A percentile compares a stretch with the other conserved stretches of the same genome.
Conservation (phyloP, 64 coral and sea anemone species). For the Actinia tenebrosa region DNA sequence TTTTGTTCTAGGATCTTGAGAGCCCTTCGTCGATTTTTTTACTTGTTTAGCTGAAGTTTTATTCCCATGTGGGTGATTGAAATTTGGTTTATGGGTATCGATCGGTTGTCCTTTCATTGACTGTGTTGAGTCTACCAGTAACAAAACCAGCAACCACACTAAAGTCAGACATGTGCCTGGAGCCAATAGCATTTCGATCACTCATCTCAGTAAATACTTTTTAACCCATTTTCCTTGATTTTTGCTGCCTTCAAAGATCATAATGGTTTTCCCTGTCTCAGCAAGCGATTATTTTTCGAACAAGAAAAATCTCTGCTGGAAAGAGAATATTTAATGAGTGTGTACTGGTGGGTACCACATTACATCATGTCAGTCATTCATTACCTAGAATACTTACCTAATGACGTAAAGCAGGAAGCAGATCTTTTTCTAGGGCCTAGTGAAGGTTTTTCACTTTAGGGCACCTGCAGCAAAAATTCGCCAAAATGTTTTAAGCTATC, state of each 20-base stretch:
- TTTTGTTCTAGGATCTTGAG: constrained; percentile 2
- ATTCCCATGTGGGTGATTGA: not conserved
- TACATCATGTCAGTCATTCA: constrained; percentile 8
- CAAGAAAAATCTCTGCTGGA: not conserved
- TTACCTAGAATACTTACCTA: constrained; percentile 12
- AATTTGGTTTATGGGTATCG: not conserved
- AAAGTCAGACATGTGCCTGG: constrained; percentile 4
- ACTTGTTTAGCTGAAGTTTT: not conserved
- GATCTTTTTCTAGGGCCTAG: not conserved
- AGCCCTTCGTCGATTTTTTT: not conserved
- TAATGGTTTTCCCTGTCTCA: not conserved
- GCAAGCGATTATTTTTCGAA: not conserved
- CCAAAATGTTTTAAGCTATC: not conserved
- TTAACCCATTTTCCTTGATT: not conserved
- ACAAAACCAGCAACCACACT: not conserved
- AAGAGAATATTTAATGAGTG: constrained; percentile 18
- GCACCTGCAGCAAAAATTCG: not conserved
- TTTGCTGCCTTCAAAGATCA: not conserved
- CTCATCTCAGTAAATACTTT: not conserved
- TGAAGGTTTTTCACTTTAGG: not conserved
- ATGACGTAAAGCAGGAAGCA: constrained; percentile 10
- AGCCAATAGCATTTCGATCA: not conserved
- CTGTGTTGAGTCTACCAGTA: not conserved
- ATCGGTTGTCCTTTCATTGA: not conserved
- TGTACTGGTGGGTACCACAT: constrained; percentile 21